Percentiles rank a stretch among this genome's conserved stretches.
phyloP scores from a whole-genome alignment of 2,888 invertebrate genomes.

The Xylota sylvarum region DNA sequence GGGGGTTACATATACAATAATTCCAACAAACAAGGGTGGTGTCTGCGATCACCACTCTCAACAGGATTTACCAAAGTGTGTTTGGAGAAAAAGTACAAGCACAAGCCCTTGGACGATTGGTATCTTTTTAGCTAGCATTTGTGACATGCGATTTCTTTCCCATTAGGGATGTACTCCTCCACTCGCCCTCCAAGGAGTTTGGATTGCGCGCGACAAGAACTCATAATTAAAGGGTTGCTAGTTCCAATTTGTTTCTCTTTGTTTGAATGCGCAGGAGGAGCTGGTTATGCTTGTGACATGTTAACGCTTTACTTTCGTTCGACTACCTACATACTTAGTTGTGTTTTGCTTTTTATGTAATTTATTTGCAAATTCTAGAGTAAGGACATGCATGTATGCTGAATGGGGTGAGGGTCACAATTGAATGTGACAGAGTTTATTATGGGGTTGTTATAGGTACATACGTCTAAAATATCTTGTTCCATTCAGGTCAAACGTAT shows the following conservation, averaged over 20 bases:
- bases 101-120: slow-evolving; percentile 26
- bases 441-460: background rate
- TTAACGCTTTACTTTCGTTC: slow-evolving; percentile 29
- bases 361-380: slow-evolving; percentile 46
- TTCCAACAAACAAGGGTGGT: slow-evolving; percentile 55
- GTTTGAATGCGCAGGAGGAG: slow-evolving; percentile 27
- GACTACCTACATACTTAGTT: slow-evolving; percentile 7
- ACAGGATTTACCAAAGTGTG: background rate
- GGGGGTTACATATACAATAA: slow-evolving; percentile 36
- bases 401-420: slow-evolving; percentile 48
- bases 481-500: background rate
- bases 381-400: slow-evolving; percentile 41
- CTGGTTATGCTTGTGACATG: background rate
- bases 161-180: slow-evolving; percentile 23
- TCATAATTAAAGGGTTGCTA: slow-evolving; percentile 37
- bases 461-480: background rate
- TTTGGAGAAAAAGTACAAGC: slow-evolving; percentile 8
- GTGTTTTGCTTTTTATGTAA: slow-evolving; percentile 15
- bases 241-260: slow-evolving; percentile 27
- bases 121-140: slow-evolving; percentile 58
- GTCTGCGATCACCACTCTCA: slow-evolving; percentile 54
- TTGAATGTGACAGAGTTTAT: background rate
- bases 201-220: background rate
- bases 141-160: slow-evolving; percentile 66
- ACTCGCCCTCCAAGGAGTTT: background rate